Conservation (phyloP, 2,797 vertebrate species). For the Acestrorhynchus altus region DNA sequence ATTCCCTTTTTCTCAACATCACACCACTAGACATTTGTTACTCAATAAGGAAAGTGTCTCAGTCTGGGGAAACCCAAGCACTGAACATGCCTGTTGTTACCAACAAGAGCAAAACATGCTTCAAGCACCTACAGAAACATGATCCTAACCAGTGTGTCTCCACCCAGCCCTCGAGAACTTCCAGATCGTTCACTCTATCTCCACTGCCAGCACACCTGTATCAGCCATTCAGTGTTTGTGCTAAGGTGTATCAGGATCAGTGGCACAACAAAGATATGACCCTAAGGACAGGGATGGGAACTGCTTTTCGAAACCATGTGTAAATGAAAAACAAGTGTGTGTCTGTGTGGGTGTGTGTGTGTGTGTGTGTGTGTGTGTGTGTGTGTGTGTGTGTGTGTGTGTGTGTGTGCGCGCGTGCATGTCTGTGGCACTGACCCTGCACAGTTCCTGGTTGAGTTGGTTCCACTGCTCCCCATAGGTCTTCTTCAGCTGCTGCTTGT, state of each 20-base stretch:
- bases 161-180: too few species aligned
- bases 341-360: conserved; percentile 15
- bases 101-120: background rate
- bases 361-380: conserved; percentile 16
- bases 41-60: background rate
- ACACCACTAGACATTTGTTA: background rate
- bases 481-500: conserved; percentile 94
- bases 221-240: too few species aligned
- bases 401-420: conserved; percentile 21
- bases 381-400: conserved; percentile 27
- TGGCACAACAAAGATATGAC: too few species aligned
- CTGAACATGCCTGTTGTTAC: conserved; percentile 1
- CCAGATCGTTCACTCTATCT: too few species aligned
- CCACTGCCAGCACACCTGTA: too few species aligned
- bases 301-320: too few species aligned
- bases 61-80: conserved; percentile 9
- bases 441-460: conserved; percentile 87
- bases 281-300: too few species aligned
- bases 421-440: conserved; percentile 77
- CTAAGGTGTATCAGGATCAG: too few species aligned
- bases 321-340: too few species aligned
- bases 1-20: background rate
- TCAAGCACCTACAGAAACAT: too few species aligned
- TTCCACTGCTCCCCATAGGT: conserved; percentile 89
- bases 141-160: too few species aligned